A percentile compares a stretch with the other conserved stretches of the same genome.
Evolutionary conservation across 2,888 invertebrate species (phyloP).

Genomic region (Apantesis nais): DNA sequence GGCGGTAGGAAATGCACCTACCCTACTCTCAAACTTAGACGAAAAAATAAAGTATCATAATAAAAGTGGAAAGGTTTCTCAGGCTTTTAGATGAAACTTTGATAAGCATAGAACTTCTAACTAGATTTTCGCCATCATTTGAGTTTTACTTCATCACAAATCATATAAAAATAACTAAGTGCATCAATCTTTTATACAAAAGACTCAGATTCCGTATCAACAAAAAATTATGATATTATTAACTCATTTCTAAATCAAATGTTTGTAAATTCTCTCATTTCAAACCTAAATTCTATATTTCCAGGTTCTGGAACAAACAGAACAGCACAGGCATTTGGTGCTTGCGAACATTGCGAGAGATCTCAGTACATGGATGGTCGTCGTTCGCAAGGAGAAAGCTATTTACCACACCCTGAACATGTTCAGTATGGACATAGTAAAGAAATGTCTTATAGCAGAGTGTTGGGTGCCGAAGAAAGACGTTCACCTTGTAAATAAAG

Average conservation of each 20-base stretch:
- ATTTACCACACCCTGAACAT: slow-evolving; percentile 97
- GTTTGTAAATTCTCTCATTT: not conserved
- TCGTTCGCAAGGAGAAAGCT: slow-evolving; percentile 95
- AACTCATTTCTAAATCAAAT: not conserved
- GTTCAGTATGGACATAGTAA: slow-evolving; percentile 96
- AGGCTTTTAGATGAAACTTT: not conserved
- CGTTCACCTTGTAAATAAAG: slow-evolving; percentile 89
- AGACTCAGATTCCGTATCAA: not conserved
- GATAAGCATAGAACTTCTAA: not conserved
- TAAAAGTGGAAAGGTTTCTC: not conserved
- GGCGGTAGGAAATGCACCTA: not conserved
- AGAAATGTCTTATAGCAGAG: slow-evolving; percentile 95
- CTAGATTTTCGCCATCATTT: not conserved
- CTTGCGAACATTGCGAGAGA: slow-evolving; percentile 94
- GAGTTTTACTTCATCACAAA: not conserved
- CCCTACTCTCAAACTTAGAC: not conserved
- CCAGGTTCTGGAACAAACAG: slow-evolving; percentile 94
- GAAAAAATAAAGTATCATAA: not conserved
- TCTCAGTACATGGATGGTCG: slow-evolving; percentile 94
- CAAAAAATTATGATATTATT: not conserved
- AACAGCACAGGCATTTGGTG: slow-evolving; percentile 94
- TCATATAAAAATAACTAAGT: not conserved
- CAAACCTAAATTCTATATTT: slow-evolving; percentile 16
- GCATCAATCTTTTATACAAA: not conserved
- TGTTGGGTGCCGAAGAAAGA: slow-evolving; percentile 94